Evolutionary conservation across 2,888 invertebrate genomes (phyloP).

Genomic region (Muscina levida): DNA sequence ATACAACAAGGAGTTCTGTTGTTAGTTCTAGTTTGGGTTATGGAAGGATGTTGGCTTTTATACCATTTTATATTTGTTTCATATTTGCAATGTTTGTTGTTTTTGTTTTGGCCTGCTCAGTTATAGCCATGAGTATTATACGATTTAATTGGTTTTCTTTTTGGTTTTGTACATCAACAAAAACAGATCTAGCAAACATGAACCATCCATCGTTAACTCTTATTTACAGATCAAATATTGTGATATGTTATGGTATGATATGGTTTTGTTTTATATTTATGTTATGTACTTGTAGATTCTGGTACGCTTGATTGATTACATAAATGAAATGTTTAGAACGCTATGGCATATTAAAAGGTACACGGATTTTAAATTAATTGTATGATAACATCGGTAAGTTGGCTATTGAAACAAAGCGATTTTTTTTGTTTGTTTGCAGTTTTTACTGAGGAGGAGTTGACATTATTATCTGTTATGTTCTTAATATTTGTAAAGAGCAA

Average conservation of each 20-base stretch:
- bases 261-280: neutral
- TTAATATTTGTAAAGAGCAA: too few species aligned
- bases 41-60: constrained; percentile 41
- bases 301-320: neutral
- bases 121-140: constrained; percentile 58
- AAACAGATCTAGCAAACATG: constrained; percentile 12
- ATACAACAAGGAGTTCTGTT: too few species aligned
- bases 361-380: too few species aligned
- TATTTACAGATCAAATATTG: constrained; percentile 65
- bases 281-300: neutral
- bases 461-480: too few species aligned
- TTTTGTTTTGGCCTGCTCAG: constrained; percentile 33
- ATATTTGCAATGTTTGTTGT: constrained; percentile 14
- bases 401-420: too few species aligned
- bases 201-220: constrained; percentile 51
- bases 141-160: constrained; percentile 65
- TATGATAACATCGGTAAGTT: too few species aligned
- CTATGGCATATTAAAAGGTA: constrained; percentile 49
- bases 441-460: too few species aligned
- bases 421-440: too few species aligned
- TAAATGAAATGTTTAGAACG: constrained; percentile 46
- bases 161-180: constrained; percentile 44
- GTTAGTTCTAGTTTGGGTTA: too few species aligned
- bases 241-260: constrained; percentile 53
- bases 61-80: constrained; percentile 46